phyloP scores from a whole-genome alignment of 2,797 vertebrate species.

The Taenioides sp. region DNA sequence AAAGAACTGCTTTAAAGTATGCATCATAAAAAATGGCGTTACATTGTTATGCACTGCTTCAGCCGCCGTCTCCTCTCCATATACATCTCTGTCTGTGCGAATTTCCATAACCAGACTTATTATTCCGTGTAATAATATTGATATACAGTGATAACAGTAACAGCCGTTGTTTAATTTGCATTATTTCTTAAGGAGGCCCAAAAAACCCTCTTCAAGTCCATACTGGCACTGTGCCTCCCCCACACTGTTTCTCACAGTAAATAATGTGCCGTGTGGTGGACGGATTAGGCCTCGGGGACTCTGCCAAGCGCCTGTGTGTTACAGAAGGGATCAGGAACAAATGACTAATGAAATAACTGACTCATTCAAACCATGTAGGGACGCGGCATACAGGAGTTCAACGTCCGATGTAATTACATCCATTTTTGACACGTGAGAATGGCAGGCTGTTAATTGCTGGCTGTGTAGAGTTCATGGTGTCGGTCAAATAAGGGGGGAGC shows the following conservation, averaged over 20 bases:
- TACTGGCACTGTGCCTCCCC: constrained; percentile 27
- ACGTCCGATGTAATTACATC: neutral
- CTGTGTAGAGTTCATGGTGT: neutral
- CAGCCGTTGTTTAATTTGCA: neutral
- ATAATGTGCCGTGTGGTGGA: constrained; percentile 38
- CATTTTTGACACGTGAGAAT: neutral
- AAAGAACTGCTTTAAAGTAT: neutral
- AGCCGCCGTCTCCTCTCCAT: neutral
- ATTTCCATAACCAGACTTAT: neutral
- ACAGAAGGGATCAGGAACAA: constrained; percentile 64
- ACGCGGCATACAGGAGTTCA: neutral
- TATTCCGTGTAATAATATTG: neutral
- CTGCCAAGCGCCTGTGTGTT: constrained; percentile 58
- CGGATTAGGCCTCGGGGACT: constrained; percentile 51
- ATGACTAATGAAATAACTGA: constrained; percentile 67
- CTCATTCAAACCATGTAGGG: constrained; percentile 35
- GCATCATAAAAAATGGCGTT: neutral
- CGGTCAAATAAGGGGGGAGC: neutral
- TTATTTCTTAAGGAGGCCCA: neutral
- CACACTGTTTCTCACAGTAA: constrained; percentile 11
- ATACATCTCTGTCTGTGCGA: neutral
- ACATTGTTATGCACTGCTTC: neutral
- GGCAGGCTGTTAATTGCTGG: neutral
- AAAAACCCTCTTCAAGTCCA: constrained; percentile 25
- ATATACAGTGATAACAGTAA: neutral